Evolutionary conservation across 2,797 vertebrate species (phyloP).

Genomic region (Paedocypris micromegethes): DNA sequence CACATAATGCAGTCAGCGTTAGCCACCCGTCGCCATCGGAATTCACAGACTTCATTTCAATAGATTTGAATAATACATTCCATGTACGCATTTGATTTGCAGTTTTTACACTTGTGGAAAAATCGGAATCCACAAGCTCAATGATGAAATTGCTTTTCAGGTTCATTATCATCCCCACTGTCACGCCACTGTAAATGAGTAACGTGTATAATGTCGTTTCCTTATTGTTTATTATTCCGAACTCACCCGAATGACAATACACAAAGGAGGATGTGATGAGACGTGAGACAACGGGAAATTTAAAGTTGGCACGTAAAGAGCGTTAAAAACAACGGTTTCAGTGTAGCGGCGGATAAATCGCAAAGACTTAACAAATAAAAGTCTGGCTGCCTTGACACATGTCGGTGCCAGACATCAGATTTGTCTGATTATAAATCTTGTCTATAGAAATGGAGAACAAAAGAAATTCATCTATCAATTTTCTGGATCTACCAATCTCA

Average conservation of each 20-base stretch:
- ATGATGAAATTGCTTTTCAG: conserved; percentile 39
- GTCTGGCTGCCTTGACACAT: no score
- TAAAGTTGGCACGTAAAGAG: not conserved
- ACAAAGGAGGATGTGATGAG: conserved; percentile 2
- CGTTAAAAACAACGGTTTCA: conserved; percentile 2
- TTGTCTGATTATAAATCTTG: no score
- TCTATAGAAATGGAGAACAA: no score
- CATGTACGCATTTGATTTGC: conserved; percentile 47
- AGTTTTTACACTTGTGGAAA: conserved; percentile 38
- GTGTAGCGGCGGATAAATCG: not conserved
- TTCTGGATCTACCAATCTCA: no score
- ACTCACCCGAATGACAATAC: not conserved
- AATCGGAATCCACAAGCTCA: conserved; percentile 38
- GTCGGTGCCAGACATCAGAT: no score
- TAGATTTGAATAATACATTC: conserved; percentile 50
- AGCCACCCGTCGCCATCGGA: conserved; percentile 44
- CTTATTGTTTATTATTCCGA: conserved; percentile 20
- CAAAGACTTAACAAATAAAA: not conserved
- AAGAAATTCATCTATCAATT: no score
- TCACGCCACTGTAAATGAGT: conserved; percentile 39
- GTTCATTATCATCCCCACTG: conserved; percentile 43
- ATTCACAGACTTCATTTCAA: conserved; percentile 46
- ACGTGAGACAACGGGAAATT: conserved; percentile 10
- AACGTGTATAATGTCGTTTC: conserved; percentile 27
- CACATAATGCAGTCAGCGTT: conserved; percentile 39